Base-by-base conservation (phyloP, 2,113 vertebrate species). In the Rhodinocichla rosea region DNA sequence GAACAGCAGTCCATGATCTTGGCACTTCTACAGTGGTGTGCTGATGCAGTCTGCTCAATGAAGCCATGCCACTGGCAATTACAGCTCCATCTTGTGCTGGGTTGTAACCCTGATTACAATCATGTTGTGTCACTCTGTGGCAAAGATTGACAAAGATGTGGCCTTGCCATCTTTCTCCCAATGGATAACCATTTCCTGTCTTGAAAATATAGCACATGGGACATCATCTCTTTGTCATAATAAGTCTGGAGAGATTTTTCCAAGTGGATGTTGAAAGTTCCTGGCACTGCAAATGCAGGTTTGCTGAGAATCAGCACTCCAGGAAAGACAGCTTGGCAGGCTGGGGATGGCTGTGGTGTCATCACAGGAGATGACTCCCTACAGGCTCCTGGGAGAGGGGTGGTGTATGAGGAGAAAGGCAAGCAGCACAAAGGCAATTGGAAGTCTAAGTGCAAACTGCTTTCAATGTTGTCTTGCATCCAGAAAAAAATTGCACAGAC, bases 381-480 rank as follows among this genome's bases (percentile, higher is more conserved):
- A 57, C 57, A 70, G 57, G 21, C 64, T 91, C 7, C 26, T 79
- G 60, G 40, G 69, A 86, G 65, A 83, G 71, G 74, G 83, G 57
- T 7, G 32, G 64, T 14, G 12, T 68, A 70, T 77, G 42, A 94
- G 87, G 80, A 91, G 64, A 96, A 95, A 87, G 80, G 79, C 84
- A 94, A 73, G 23, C 64, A 87, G 85, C 52, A 60, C 91, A 97
- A 95, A 96, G 80, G 89, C 68, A 81, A 77, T 24, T 88, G 44
- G 60, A 95, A 88, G 30, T 33, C 42, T 63, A 69, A 81, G 28
- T 56, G 32, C 11, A 5, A 83, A 52, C 20, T 3, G 10, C 35
- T 3, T 32, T 14, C 40, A 82, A 0, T 27, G 5, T 55, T 90
- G 33, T 86, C 22, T 37, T 52, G 15, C 39, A 63, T 59, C 37